phyloP scores from a whole-genome alignment of 2,797 vertebrate species.

The Halcyon leucocephala region DNA sequence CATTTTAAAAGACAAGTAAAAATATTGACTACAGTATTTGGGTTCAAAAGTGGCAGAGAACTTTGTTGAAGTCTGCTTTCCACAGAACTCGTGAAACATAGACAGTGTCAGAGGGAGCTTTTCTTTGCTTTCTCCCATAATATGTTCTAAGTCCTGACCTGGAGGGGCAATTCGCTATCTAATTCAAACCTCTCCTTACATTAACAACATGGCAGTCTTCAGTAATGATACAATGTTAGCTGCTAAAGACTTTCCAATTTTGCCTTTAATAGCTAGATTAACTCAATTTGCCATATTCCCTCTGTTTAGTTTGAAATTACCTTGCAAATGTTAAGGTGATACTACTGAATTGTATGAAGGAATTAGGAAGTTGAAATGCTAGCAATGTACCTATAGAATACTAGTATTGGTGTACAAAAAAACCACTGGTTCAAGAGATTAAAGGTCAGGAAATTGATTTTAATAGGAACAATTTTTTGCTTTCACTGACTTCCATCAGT shows the following conservation, averaged over 20 bases:
- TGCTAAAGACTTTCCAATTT: conserved; percentile 53
- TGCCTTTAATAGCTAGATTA: conserved; percentile 39
- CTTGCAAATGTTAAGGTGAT: conserved; percentile 33
- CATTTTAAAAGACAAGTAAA: conserved; percentile 5
- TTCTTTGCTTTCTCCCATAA: neutral
- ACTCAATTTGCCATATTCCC: conserved; percentile 45
- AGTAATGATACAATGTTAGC: conserved; percentile 43
- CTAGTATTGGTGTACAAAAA: neutral
- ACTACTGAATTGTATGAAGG: neutral
- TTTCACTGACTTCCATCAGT: neutral
- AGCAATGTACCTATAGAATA: neutral
- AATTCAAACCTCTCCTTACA: conserved; percentile 29
- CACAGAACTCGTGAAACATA: neutral
- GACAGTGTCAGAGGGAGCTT: neutral
- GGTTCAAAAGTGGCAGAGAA: neutral
- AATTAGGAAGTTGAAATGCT: neutral
- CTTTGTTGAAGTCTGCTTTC: neutral
- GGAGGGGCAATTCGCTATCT: conserved; percentile 11
- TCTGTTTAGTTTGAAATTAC: conserved; percentile 58
- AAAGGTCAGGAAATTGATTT: neutral
- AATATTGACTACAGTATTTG: neutral
- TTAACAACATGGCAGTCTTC: conserved; percentile 51
- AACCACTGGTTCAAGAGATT: neutral
- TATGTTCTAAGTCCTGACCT: neutral
- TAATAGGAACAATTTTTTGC: neutral